phyloP scores from a whole-genome alignment of 1,140 invertebrate species.

The Coenobita brevimanus region DNA sequence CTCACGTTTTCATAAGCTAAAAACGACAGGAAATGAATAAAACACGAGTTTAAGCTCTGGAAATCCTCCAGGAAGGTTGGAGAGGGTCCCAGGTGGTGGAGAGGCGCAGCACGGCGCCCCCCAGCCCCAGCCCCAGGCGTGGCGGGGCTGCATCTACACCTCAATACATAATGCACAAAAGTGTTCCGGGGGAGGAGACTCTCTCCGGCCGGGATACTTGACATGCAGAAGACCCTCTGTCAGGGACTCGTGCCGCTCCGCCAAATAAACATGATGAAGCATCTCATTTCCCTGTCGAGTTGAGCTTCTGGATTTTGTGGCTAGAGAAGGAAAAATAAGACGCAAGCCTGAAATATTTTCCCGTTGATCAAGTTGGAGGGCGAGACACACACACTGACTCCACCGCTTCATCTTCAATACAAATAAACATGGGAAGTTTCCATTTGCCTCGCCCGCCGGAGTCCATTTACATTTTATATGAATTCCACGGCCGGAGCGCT shows the following conservation, averaged over 20 bases:
- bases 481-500: too few relatives aligned
- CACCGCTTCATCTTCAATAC: background rate
- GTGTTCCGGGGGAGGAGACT: background rate
- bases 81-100: slow-evolving; percentile 20
- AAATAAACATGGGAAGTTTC: too few relatives aligned
- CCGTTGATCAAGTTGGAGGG: background rate
- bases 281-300: slow-evolving; percentile 43
- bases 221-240: slow-evolving; percentile 45
- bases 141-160: slow-evolving; percentile 28
- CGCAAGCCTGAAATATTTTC: background rate
- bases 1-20: slow-evolving; percentile 34
- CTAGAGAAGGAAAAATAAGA: background rate
- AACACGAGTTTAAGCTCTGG: slow-evolving; percentile 26
- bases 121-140: background rate
- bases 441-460: too few relatives aligned
- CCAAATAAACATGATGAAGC: slow-evolving; percentile 49
- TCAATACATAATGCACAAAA: slow-evolving; percentile 35
- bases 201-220: slow-evolving; percentile 22
- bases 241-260: slow-evolving; percentile 21
- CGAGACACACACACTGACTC: background rate
- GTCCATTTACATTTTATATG: too few relatives aligned
- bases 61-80: slow-evolving; percentile 13
- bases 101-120: slow-evolving; percentile 17
- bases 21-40: slow-evolving; percentile 49
- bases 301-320: slow-evolving; percentile 20